These are phyloP conservation scores for Bothrops jararaca DNA, from an alignment of 2,113 vertebrate genomes.

Conservation along the genomic window DNA sequence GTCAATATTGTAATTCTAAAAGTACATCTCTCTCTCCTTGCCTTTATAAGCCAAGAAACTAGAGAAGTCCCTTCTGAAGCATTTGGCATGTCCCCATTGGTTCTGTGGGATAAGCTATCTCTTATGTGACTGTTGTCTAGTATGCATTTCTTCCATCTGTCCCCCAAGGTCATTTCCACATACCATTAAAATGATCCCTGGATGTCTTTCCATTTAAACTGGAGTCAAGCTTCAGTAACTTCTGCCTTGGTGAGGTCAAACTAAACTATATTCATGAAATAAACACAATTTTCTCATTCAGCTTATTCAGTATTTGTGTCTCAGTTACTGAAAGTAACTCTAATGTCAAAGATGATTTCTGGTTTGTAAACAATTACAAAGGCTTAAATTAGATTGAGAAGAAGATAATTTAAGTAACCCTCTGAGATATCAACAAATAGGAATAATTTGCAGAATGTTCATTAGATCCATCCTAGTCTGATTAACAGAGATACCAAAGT, in stretches of 20 bases:
- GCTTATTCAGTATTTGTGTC: background rate
- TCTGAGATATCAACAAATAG: no score
- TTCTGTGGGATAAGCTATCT: background rate
- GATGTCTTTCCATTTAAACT: background rate
- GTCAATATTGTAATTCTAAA: background rate
- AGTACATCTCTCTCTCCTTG: background rate
- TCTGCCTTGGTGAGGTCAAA: background rate
- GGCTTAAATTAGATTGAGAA: background rate
- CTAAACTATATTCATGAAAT: background rate
- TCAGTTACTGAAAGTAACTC: background rate
- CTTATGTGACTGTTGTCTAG: background rate
- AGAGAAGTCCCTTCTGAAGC: background rate
- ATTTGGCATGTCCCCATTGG: background rate
- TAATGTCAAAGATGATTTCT: background rate
- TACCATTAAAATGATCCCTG: background rate
- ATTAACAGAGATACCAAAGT: no score
- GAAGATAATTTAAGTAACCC: background rate
- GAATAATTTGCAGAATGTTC: no score
- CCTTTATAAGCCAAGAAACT: background rate
- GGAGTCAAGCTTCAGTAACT: background rate
- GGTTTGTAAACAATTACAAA: background rate
- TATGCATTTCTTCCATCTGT: background rate
- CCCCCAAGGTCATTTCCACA: background rate
- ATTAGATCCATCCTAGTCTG: no score
- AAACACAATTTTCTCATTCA: background rate